Conservation (phyloP, 2,113 vertebrate species). For the Ondatra zibethicus region DNA sequence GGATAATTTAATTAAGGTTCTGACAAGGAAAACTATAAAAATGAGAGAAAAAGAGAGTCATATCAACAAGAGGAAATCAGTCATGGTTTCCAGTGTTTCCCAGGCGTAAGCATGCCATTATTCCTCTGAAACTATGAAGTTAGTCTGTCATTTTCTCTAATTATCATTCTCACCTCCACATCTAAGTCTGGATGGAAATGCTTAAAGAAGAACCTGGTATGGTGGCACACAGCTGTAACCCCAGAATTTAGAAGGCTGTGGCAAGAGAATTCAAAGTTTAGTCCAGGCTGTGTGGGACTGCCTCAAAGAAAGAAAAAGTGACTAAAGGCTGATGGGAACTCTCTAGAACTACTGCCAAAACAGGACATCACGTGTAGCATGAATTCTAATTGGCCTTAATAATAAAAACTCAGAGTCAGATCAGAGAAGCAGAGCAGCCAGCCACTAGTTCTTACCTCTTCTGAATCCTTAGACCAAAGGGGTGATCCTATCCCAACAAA, state of each 20-base stretch:
- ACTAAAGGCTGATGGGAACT: background rate
- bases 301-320: background rate
- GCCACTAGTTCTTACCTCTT: too few species aligned
- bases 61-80: background rate
- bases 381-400: too few species aligned
- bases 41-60: background rate
- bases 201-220: background rate
- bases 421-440: too few species aligned
- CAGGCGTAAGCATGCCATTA: background rate
- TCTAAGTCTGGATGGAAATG: background rate
- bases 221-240: background rate
- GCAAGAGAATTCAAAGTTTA: background rate
- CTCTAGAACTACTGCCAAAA: background rate
- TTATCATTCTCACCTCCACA: background rate
- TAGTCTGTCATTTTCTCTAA: constrained; percentile 43
- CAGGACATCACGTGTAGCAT: background rate
- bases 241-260: background rate
- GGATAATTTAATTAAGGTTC: background rate
- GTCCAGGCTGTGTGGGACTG: background rate
- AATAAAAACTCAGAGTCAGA: too few species aligned
- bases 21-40: background rate
- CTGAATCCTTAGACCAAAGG: too few species aligned
- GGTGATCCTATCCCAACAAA: too few species aligned
- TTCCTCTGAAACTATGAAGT: background rate
- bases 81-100: background rate